Evolutionary conservation across 23 tunicate species (phyloP).

Genomic region (Styela clava): DNA sequence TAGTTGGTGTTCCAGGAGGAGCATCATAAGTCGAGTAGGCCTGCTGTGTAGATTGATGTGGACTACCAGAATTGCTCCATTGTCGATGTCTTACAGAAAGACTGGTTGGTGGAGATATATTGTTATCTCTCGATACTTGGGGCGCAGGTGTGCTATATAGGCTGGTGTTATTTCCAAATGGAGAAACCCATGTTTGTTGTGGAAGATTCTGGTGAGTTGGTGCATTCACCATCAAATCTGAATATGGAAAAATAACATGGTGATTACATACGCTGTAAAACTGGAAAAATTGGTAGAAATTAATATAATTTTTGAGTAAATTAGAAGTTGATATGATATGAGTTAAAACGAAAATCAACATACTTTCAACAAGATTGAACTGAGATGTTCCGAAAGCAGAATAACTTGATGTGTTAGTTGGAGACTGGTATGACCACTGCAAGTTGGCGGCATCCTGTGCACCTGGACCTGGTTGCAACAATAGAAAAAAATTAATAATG

Average conservation of each 20-base stretch:
- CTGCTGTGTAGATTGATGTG: background rate
- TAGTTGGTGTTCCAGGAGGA: constrained; percentile 29
- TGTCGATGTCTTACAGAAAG: background rate
- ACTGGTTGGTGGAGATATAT: constrained; percentile 11
- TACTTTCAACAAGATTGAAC: constrained; percentile 22
- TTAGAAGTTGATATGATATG: no score
- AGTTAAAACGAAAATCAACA: no score
- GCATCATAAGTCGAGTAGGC: constrained; percentile 16
- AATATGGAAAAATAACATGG: background rate
- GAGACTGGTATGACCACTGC: constrained; percentile 3
- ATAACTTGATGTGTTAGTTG: constrained; percentile 6
- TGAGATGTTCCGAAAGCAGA: constrained; percentile 24
- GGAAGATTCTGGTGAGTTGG: background rate
- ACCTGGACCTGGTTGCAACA: background rate
- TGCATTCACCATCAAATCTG: constrained; percentile 2
- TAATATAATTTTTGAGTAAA: no score
- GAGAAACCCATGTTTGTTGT: constrained; percentile 1
- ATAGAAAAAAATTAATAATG: background rate
- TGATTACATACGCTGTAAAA: no score
- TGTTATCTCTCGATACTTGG: background rate
- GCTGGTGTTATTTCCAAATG: constrained; percentile 18
- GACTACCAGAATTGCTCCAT: background rate
- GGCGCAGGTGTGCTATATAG: constrained; percentile 10
- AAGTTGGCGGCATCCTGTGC: background rate
- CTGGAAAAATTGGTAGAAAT: no score